phyloP scores from a whole-genome alignment of 1,140 invertebrate species.

The Drosophila yakuba region DNA sequence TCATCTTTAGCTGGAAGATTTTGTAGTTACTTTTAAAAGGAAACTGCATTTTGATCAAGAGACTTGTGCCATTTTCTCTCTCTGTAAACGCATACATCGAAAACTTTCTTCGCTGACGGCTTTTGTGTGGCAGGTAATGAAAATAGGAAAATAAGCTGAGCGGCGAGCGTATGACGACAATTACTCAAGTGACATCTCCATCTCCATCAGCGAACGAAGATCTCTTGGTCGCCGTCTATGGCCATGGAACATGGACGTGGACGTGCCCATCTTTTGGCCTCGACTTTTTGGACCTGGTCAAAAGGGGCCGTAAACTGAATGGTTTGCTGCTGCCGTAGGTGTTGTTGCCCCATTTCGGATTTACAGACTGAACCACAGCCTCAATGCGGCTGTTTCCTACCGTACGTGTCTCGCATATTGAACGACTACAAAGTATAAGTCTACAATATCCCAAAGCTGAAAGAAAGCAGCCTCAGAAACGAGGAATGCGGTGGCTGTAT shows the following conservation, averaged over 20 bases:
- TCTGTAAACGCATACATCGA: conserved; percentile 13
- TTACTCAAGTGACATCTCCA: conserved; percentile 83
- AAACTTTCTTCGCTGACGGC: conserved; percentile 56
- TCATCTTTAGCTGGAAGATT: too few relatives aligned
- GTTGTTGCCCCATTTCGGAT: conserved; percentile 38
- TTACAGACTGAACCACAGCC: conserved; percentile 46
- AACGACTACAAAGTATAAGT: conserved; percentile 34
- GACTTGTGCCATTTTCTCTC: not conserved
- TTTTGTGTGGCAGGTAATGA: conserved; percentile 48
- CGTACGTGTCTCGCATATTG: conserved; percentile 74
- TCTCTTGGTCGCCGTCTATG: conserved; percentile 25
- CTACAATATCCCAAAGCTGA: conserved; percentile 1
- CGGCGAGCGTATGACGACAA: conserved; percentile 63
- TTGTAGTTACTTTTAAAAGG: not conserved
- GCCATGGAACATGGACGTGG: conserved; percentile 2
- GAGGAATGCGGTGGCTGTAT: conserved; percentile 11
- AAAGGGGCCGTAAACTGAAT: conserved; percentile 7
- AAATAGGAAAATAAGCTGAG: conserved; percentile 61
- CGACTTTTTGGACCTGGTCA: conserved; percentile 6
- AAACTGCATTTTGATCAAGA: too few relatives aligned
- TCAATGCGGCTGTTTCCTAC: conserved; percentile 42
- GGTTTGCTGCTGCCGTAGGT: conserved; percentile 4
- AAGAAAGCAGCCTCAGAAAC: conserved; percentile 8
- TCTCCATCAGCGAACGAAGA: conserved; percentile 68
- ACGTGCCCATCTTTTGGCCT: conserved; percentile 56